Evolutionary conservation across 2,113 vertebrate genomes (phyloP).

Genomic region (Chaetura pelagica): DNA sequence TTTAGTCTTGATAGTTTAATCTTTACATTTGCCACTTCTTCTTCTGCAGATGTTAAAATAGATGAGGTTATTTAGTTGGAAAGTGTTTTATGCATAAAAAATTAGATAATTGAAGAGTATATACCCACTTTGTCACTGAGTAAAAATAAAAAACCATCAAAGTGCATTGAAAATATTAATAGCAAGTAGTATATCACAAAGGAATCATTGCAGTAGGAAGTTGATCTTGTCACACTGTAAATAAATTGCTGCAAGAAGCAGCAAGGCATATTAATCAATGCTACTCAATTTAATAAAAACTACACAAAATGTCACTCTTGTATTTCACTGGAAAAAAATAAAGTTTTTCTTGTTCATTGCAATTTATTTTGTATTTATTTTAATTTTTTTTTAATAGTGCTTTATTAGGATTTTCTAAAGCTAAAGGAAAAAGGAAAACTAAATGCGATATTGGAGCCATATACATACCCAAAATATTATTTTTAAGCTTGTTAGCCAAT

Average conservation of each 20-base stretch:
- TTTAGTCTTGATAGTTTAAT: not conserved
- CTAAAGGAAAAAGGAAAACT: not conserved
- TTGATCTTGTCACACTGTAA: not conserved
- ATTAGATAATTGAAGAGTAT: not conserved
- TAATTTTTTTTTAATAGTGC: not conserved
- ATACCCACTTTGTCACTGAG: not conserved
- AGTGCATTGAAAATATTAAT: not conserved
- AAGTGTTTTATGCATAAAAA: not conserved
- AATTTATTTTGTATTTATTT: not conserved
- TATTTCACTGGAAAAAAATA: not conserved
- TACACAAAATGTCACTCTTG: not conserved
- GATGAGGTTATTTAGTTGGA: not conserved
- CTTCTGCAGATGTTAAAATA: not conserved
- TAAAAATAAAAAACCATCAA: not conserved
- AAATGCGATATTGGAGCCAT: not conserved
- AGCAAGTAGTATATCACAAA: not conserved
- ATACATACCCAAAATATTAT: not conserved
- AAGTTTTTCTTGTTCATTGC: not conserved
- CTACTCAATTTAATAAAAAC: not conserved
- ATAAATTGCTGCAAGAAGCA: not conserved
- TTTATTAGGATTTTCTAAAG: not conserved
- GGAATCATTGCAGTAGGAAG: not conserved
- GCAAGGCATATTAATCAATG: not conserved
- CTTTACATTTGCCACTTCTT: not conserved
- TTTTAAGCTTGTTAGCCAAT: no score